Evolutionary conservation across 2,888 invertebrate species (phyloP).

Genomic region (Amphipyra tragopoginis): DNA sequence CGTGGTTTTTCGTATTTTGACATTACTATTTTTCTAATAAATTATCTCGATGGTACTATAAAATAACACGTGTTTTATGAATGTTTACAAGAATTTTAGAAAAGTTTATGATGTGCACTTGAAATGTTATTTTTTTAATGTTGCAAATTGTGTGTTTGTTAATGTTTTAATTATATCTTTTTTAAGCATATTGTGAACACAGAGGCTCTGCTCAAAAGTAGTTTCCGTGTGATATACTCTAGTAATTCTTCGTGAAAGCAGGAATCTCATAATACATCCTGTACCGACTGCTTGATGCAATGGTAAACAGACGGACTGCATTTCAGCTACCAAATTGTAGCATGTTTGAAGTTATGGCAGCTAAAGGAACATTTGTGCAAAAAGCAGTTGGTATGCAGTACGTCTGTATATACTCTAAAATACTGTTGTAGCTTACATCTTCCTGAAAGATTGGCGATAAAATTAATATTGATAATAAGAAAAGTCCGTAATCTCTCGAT

Average conservation of each 20-base stretch:
- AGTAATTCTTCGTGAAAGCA: not conserved
- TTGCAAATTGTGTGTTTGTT: not conserved
- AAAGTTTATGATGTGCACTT: slow-evolving; percentile 53
- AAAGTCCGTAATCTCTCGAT: slow-evolving; percentile 9
- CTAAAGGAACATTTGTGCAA: no score
- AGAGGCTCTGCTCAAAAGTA: not conserved
- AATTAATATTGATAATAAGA: not conserved
- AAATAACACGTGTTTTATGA: slow-evolving; percentile 35
- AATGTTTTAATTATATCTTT: not conserved
- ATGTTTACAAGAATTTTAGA: slow-evolving; percentile 62
- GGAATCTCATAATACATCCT: not conserved
- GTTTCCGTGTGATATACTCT: not conserved
- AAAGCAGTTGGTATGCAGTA: not conserved
- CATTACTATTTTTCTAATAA: slow-evolving; percentile 41
- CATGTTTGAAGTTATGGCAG: no score
- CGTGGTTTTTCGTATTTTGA: slow-evolving; percentile 40
- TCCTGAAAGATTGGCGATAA: not conserved
- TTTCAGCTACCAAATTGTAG: no score
- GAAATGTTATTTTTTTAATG: slow-evolving; percentile 4
- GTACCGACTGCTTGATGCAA: not conserved
- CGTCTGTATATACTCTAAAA: not conserved
- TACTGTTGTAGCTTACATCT: not conserved
- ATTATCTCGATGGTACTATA: slow-evolving; percentile 30
- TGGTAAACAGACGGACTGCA: not conserved
- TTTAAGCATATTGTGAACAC: not conserved